Conservation (phyloP, 2,797 vertebrate genomes). For the Eupleurogrammus muticus region DNA sequence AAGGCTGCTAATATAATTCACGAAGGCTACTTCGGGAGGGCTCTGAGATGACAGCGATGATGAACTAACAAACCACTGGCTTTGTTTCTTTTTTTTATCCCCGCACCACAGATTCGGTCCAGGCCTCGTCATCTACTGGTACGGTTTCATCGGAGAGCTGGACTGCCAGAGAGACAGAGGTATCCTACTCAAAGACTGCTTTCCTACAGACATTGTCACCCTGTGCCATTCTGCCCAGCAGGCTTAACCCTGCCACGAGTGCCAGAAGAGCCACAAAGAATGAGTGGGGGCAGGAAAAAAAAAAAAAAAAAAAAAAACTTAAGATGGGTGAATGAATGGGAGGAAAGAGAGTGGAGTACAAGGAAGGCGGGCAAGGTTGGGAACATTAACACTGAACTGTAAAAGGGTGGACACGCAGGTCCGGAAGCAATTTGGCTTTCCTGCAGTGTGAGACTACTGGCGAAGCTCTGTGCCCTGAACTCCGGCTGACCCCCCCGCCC, state of each 20-base stretch:
- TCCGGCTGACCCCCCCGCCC: slow-evolving; percentile 91
- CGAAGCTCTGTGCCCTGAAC: slow-evolving; percentile 92
- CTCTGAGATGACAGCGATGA: slow-evolving; percentile 11
- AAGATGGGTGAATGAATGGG: slow-evolving; percentile 66
- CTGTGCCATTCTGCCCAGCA: slow-evolving; percentile 79
- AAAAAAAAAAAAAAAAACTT: slow-evolving; percentile 18
- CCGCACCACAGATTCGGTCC: slow-evolving; percentile 91
- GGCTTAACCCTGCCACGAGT: slow-evolving; percentile 46
- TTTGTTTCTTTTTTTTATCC: slow-evolving; percentile 49
- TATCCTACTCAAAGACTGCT: slow-evolving; percentile 95
- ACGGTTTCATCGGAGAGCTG: slow-evolving; percentile 95
- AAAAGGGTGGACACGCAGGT: slow-evolving; percentile 78
- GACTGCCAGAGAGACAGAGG: slow-evolving; percentile 96
- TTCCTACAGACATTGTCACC: slow-evolving; percentile 93
- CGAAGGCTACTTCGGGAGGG: slow-evolving; percentile 30
- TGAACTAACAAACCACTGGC: slow-evolving; percentile 22
- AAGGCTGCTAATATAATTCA: slow-evolving; percentile 17
- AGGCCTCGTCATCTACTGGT: slow-evolving; percentile 98
- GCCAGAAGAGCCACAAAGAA: slow-evolving; percentile 57
- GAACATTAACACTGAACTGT: slow-evolving; percentile 46
- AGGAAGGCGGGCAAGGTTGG: slow-evolving; percentile 49
- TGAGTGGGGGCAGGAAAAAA: slow-evolving; percentile 36
- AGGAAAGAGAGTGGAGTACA: slow-evolving; percentile 55
- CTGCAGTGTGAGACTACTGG: slow-evolving; percentile 86
- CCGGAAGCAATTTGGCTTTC: slow-evolving; percentile 94